Percentiles rank a stretch among this genome's conserved stretches.
These are phyloP conservation scores for Arctopsyche grandis DNA, from an alignment of 1,140 invertebrate species.

Conservation along the genomic window DNA sequence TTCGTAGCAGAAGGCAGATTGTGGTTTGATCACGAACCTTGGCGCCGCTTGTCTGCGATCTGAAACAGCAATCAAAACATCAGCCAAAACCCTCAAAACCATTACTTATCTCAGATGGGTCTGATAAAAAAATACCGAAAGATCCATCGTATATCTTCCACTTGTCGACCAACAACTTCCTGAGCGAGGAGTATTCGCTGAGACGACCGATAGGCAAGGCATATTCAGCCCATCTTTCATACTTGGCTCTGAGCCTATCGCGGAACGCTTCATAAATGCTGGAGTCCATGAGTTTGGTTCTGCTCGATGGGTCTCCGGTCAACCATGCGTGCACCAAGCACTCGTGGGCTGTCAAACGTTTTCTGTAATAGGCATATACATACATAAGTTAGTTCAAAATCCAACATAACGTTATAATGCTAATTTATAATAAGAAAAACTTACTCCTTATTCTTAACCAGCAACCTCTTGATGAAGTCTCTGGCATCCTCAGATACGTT, in stretches of 20 bases:
- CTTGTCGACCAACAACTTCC: conserved; percentile 95
- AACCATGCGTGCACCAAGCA: conserved; percentile 96
- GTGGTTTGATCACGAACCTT: conserved; percentile 95
- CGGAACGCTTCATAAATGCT: conserved; percentile 87
- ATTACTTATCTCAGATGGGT: too few species aligned
- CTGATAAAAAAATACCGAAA: conserved; percentile 75
- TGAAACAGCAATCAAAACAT: conserved; percentile 59
- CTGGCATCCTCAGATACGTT: conserved; percentile 96
- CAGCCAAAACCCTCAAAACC: neutral
- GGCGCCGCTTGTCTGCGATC: conserved; percentile 97
- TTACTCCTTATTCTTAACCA: conserved; percentile 95
- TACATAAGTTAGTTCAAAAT: conserved; percentile 37
- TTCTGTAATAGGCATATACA: conserved; percentile 68
- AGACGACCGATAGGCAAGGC: conserved; percentile 93
- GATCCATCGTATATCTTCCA: conserved; percentile 96
- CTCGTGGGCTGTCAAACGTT: conserved; percentile 98
- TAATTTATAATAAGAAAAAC: conserved; percentile 57
- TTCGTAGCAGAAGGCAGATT: conserved; percentile 95
- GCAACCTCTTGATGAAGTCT: conserved; percentile 95
- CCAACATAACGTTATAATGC: neutral
- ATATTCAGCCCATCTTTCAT: conserved; percentile 89
- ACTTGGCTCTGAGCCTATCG: conserved; percentile 86
- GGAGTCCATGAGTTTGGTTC: conserved; percentile 81
- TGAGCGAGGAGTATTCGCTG: conserved; percentile 96
- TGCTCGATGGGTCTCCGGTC: conserved; percentile 80